These are phyloP conservation scores for Therioaphis trifolii DNA, from an alignment of 2,888 invertebrate species.

Conservation along the genomic window DNA sequence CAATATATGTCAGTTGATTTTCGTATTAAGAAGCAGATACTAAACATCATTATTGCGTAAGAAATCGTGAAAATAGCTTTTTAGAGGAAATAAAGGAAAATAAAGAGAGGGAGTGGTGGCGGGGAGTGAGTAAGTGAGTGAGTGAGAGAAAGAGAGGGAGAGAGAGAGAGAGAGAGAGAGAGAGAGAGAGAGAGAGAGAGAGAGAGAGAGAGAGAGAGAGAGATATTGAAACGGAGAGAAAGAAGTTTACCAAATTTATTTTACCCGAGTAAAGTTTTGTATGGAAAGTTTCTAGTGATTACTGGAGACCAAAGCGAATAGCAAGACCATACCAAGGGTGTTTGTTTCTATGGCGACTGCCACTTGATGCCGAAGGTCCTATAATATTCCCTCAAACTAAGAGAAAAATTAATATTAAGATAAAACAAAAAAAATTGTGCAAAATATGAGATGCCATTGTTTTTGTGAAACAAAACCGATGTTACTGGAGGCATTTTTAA, in stretches of 20 bases:
- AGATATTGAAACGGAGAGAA: background rate
- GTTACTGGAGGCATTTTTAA: background rate
- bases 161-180: background rate
- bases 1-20: background rate
- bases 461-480: background rate
- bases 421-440: background rate
- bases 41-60: slow-evolving; percentile 22
- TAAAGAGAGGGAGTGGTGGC: background rate
- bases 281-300: slow-evolving; percentile 37
- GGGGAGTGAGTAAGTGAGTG: background rate
- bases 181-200: background rate
- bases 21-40: slow-evolving; percentile 1
- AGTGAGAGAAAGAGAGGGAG: background rate
- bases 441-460: background rate
- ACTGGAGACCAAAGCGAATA: slow-evolving; percentile 22
- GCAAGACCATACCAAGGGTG: too few species aligned
- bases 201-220: background rate
- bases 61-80: slow-evolving; percentile 15
- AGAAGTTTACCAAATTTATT: slow-evolving; percentile 34
- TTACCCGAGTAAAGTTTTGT: slow-evolving; percentile 35
- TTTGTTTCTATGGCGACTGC: slow-evolving; percentile 41
- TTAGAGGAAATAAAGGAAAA: slow-evolving; percentile 12
- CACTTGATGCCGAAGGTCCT: slow-evolving; percentile 33
- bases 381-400: slow-evolving; percentile 1
- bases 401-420: slow-evolving; percentile 39